Percentiles rank a stretch among this genome's conserved stretches.
phyloP scores from a whole-genome alignment of 2,797 vertebrate species.

The Chaunax sp. region DNA sequence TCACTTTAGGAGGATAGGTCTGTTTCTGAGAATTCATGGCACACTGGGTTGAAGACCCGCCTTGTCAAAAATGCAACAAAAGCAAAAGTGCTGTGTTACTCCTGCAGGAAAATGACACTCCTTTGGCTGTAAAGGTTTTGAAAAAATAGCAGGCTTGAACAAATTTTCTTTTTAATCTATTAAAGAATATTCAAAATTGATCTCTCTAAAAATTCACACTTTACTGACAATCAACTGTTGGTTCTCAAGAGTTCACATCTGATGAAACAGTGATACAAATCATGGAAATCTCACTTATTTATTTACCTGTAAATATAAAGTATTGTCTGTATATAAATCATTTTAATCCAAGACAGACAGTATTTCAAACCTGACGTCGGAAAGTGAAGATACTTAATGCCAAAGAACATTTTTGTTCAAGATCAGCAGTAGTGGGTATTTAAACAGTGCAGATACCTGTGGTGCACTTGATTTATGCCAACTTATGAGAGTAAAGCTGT shows the following conservation, averaged over 20 bases:
- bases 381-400: slow-evolving; percentile 1
- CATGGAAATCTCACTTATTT: background rate
- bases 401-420: slow-evolving; percentile 24
- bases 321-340: slow-evolving; percentile 20
- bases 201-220: background rate
- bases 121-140: background rate
- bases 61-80: background rate
- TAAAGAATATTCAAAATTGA: background rate
- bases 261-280: background rate
- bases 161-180: background rate
- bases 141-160: too few relatives aligned
- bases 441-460: slow-evolving; percentile 44
- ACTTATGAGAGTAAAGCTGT: slow-evolving; percentile 5
- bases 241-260: background rate
- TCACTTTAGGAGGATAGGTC: slow-evolving; percentile 3
- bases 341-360: background rate
- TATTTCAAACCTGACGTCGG: slow-evolving; percentile 18
- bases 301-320: slow-evolving; percentile 3
- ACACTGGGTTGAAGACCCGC: background rate
- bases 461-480: slow-evolving; percentile 19
- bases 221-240: background rate
- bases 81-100: background rate
- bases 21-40: slow-evolving; percentile 1
- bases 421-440: slow-evolving; percentile 28
- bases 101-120: background rate